These are phyloP conservation scores for Hypotaenidia philippensis DNA, from an alignment of 2,797 vertebrate species.

Conservation along the genomic window DNA sequence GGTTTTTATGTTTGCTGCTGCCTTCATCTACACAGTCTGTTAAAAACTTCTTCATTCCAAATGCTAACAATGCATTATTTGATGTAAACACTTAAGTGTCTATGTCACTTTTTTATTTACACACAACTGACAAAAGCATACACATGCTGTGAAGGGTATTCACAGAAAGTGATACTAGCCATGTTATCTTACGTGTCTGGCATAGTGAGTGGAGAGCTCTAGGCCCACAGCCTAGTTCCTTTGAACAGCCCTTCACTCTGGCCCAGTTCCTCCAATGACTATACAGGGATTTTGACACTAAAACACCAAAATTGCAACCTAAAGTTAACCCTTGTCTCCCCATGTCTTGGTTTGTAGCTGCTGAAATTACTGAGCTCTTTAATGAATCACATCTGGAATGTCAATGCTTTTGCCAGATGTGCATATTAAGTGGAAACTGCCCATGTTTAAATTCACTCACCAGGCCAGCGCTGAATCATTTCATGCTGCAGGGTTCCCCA, in stretches of 20 bases:
- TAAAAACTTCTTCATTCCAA: not conserved
- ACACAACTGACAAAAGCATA: not conserved
- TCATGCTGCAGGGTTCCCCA: not conserved
- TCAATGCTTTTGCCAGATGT: not conserved
- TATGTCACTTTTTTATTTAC: not conserved
- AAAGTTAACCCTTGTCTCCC: not conserved
- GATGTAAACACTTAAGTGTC: not conserved
- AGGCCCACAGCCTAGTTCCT: not conserved
- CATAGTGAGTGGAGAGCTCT: accelerated
- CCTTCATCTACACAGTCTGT: not conserved
- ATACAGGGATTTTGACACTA: not conserved
- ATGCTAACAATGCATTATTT: accelerated
- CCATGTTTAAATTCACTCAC: not conserved
- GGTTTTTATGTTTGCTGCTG: not conserved
- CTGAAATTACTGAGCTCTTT: not conserved
- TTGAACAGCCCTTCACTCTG: not conserved
- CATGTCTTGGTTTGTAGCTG: not conserved
- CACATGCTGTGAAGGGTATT: accelerated
- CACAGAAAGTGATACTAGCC: not conserved
- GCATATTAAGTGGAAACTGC: not conserved
- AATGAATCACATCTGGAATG: accelerated
- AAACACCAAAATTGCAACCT: not conserved
- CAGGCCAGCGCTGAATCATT: not conserved
- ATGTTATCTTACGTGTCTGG: accelerated
- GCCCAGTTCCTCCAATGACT: not conserved